Evolutionary conservation across 2,888 invertebrate genomes (phyloP), one percentile per base, ranked within the genome.

Genomic region (Pomacea canaliculata): DNA sequence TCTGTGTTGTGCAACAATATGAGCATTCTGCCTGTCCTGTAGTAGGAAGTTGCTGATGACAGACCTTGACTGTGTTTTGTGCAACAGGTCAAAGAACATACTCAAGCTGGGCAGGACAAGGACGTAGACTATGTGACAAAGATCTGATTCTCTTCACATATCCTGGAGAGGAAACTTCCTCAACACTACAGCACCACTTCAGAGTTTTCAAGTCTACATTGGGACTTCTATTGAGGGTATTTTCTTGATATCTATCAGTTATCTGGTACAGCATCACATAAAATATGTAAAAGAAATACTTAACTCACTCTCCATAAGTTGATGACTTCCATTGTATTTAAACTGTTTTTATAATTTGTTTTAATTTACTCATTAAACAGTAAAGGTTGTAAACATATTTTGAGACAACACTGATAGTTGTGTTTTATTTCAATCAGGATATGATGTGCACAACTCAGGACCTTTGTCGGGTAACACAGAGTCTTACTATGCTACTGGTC

Each of bases 41-140:
- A 37, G 37, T 37, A 37, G 37, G 37, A 37, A 37, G 37, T 37
- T 37, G 37, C 37, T 37, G 5, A 37, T 37, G 18, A 60, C 16
- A 19, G 60, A 18, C 2, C n/a, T 62, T 46, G 23, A 7, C 18
- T 18, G n/a, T 67, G 66, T n/a, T 16, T 48, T 46, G 16, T 59
- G 37, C 67, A 27, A 49, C 66, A 70, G 70, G 56, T 70, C 23
- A 70, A 70, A 56, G 70, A 70, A n/a, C 49, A n/a, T 23, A 7
- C 18, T 13, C 18, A 19, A 56, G 23, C 23, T 27, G 27, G 51
- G n/a, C 49, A 56, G 49, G 51, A 23, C n/a, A 70, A 70, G 16
- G 70, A 70, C 27, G 12, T 51, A 23, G 70, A 70, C 5, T 70
- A 51, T n/a, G 49, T 49, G 70, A 48, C 18, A 19, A 19, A 23